Evolutionary conservation across 1,140 invertebrate genomes (phyloP).

Genomic region (Ceratosolen solmsi): DNA sequence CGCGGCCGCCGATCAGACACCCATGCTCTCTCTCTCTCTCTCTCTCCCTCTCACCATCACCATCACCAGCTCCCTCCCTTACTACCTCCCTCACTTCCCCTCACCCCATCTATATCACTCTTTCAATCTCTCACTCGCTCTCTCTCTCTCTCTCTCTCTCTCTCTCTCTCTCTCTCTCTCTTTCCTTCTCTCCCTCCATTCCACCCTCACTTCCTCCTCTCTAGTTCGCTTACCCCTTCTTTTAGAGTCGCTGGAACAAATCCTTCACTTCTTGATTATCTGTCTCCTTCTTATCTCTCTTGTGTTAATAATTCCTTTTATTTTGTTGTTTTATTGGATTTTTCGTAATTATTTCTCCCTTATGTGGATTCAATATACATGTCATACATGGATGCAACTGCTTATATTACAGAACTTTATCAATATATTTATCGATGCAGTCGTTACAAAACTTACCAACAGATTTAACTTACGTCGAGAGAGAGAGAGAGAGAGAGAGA

Average conservation of each 20-base stretch:
- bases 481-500: too few species aligned
- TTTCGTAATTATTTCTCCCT: too few species aligned
- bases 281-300: too few species aligned
- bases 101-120: neutral
- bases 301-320: neutral
- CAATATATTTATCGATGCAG: too few species aligned
- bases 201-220: neutral
- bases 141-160: neutral
- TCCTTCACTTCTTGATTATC: neutral
- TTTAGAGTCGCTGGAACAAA: neutral
- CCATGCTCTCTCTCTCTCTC: conserved; percentile 1
- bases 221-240: too few species aligned
- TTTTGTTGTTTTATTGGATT: too few species aligned
- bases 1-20: conserved; percentile 60
- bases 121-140: neutral
- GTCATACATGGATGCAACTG: too few species aligned
- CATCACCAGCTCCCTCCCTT: neutral
- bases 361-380: too few species aligned
- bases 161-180: neutral
- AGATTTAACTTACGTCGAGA: too few species aligned
- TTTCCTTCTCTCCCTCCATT: neutral
- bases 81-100: neutral
- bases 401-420: too few species aligned
- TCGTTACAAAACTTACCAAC: too few species aligned
- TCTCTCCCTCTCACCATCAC: neutral